A percentile compares a stretch with the other conserved stretches of the same genome.
These are phyloP conservation scores for Stomatorhinus ivindoensis DNA, from an alignment of 2,113 vertebrate genomes.

Conservation along the genomic window DNA sequence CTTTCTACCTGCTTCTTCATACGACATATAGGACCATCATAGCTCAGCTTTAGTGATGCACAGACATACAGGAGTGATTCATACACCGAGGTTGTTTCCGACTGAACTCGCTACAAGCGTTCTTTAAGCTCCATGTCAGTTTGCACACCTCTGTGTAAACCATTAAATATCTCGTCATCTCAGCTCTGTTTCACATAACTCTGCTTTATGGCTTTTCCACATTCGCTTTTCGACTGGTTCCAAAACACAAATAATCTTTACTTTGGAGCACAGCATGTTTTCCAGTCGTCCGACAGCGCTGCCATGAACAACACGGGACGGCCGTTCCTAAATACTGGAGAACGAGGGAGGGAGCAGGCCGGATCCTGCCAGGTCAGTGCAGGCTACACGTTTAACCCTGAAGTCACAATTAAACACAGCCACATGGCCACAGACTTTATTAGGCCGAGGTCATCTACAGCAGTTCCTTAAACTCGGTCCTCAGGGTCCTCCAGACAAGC, in stretches of 20 bases:
- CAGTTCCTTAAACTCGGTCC: not conserved
- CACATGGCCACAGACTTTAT: not conserved
- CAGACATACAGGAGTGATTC: not conserved
- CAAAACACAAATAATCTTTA: conserved; percentile 60
- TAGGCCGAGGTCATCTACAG: not conserved
- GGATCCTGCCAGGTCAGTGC: not conserved
- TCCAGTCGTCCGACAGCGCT: conserved; percentile 45
- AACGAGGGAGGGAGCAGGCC: conserved; percentile 11
- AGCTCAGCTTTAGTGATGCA: not conserved
- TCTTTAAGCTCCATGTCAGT: conserved; percentile 26
- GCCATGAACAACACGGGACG: conserved; percentile 47
- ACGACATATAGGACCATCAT: not conserved
- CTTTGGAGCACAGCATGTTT: conserved; percentile 62
- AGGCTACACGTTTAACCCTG: conserved; percentile 17
- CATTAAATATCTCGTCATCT: conserved; percentile 58
- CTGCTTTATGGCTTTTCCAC: conserved; percentile 64
- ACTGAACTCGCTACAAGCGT: conserved; percentile 14
- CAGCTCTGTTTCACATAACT: conserved; percentile 53
- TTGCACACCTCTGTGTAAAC: conserved; percentile 46
- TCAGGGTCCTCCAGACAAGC: not conserved
- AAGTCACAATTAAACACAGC: not conserved
- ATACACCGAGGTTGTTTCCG: not conserved
- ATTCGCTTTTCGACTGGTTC: conserved; percentile 46
- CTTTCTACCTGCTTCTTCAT: not conserved
- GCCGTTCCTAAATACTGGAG: conserved; percentile 43